phyloP scores from a whole-genome alignment of 1,140 invertebrate species.

The Homalodisca vitripennis region DNA sequence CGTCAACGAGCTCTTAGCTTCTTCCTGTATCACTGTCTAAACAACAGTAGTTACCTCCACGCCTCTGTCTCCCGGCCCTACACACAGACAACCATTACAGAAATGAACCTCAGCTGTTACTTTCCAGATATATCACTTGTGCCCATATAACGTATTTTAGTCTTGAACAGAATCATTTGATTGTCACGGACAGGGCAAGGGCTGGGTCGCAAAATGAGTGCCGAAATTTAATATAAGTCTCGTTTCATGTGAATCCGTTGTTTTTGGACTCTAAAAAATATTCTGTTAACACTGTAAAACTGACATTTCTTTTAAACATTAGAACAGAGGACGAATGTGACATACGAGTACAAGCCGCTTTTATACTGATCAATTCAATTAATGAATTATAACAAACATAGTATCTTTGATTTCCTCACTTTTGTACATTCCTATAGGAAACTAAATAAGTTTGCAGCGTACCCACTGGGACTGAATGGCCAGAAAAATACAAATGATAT shows the following conservation, averaged over 20 bases:
- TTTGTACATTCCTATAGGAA: no score
- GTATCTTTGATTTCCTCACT: no score
- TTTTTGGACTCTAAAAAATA: no score
- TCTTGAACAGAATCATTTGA: background rate
- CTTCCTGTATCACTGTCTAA: slow-evolving; percentile 4
- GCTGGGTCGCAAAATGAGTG: background rate
- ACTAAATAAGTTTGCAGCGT: no score
- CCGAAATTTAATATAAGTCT: background rate
- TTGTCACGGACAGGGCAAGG: background rate
- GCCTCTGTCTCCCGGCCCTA: background rate
- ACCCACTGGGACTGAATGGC: no score
- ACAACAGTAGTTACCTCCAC: background rate
- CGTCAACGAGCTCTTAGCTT: slow-evolving; percentile 16
- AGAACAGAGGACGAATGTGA: no score
- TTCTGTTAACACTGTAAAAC: no score
- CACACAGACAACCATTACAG: background rate
- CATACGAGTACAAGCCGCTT: no score
- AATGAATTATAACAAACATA: no score
- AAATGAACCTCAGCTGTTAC: background rate
- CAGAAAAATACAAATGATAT: no score
- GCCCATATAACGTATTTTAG: background rate
- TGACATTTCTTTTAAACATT: no score
- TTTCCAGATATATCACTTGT: background rate
- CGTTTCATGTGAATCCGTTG: background rate
- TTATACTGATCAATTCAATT: no score